Base-by-base conservation (phyloP, 2,888 invertebrate species). In the Furcula furcula region DNA sequence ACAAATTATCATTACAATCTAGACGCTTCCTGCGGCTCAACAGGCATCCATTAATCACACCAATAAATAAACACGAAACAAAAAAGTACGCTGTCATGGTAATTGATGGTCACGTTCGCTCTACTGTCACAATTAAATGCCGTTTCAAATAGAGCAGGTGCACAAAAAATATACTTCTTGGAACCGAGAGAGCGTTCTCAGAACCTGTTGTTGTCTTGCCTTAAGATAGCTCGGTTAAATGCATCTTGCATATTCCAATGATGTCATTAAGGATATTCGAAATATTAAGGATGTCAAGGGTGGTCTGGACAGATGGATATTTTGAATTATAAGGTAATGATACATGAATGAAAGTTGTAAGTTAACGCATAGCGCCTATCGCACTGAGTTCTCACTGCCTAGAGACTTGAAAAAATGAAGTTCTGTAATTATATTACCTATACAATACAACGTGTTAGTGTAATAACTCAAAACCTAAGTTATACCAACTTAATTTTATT, bases 111-210 rank as follows among this genome's bases (percentile, higher is more conserved):
- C 61, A 58, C 65, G 68, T 72, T 75, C 53, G 63, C 57, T 47
- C 34, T 36, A 48, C 58, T 65, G 63, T 65, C 65, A 74, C 75
- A 71, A 76, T 75, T 77, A 75, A 74, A 71, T 57, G 58, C 38
- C 58, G 62, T 54, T 57, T 66, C 69, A 66, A 72, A 79, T 70
- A 63, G 65, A 70, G 73, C 82, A 84, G 84, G 81, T 83, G 81
- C 55, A 55, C 63, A 65, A 73, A 65, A 72, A 66, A 62, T 49
- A 33, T 53, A 59, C 40, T 77, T 74, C 74, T 69, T 66, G 65
- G 74, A 80, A 78, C 57, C 67, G 65, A 71, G 68, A 71, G 66
- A 67, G 60, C 73, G 64, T 79, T 78, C 72, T 49, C 44, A 69
- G 71, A 82, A 80, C 75, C 69, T 51, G 76, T 71, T 67, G 56